Base-by-base conservation (phyloP, 2,888 invertebrate species). In the Lacanobia oleracea region DNA sequence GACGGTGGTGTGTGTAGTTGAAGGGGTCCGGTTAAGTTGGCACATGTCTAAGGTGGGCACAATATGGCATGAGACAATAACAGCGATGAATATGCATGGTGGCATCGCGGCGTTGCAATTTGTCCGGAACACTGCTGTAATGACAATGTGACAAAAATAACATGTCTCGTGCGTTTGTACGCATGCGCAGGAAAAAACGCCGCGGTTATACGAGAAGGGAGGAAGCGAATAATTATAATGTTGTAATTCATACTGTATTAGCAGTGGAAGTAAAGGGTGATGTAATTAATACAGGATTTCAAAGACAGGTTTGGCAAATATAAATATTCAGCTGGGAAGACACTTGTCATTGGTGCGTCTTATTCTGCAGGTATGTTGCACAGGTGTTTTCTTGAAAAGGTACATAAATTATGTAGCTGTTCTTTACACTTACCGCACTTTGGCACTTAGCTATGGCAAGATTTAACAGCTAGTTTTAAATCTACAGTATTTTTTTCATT, bases 71-170 rank as follows among this genome's bases (percentile, higher is more conserved):
- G 93, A 95, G 94, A 95, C 95, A 95, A 95, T 95, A 88, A 88
- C 82, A 70, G 67, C 86, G 89, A 90, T 95, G 95, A 95, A 95
- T 95, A 95, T 95, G 94, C 92, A 95, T 94, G 93, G 91, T 89
- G 92, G 92, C 93, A 92, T 91, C 93, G 91, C 91, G 82, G 81
- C 86, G 89, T 86, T 93, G 95, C 95, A 95, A 95, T 95, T 95
- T 94, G 94, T 93, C 88, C 91, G 92, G 92, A 90, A 91, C 92
- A 91, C 90, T 92, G 92, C 92, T 91, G 92, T 94, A 92, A 94
- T 94, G 94, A 94, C 94, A 94, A 92, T 94, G 95, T 93, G 93
- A 93, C 94, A 91, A 93, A 95, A 94, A 94, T 95, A 94, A 93
- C 92, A 90, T 87, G 88, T 89, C 88, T 87, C 82, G 80, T 65